A percentile compares a stretch with the other conserved stretches of the same genome.
These are phyloP conservation scores for Gymnorhina tibicen DNA, from an alignment of 2,113 vertebrate species.

Conservation along the genomic window DNA sequence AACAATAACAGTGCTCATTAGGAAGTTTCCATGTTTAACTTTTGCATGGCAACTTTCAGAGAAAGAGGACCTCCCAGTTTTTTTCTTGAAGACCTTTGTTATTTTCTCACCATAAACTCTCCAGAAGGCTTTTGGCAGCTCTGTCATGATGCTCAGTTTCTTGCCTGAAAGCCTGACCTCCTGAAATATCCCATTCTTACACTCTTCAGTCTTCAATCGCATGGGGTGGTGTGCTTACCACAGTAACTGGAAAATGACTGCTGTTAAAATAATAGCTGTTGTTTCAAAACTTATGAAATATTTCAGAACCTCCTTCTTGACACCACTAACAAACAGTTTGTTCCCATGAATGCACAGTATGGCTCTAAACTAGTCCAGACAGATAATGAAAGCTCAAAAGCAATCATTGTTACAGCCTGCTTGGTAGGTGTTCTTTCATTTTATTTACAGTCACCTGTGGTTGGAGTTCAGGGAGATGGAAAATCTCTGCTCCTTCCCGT, in stretches of 20 bases:
- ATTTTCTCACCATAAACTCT: slow-evolving; percentile 10
- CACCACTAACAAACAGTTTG: neutral
- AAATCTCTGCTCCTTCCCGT: neutral
- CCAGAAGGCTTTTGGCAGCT: neutral
- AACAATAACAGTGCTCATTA: slow-evolving; percentile 1
- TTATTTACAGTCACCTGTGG: neutral
- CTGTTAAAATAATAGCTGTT: neutral
- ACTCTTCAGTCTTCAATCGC: neutral
- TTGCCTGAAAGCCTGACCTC: neutral
- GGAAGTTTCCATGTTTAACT: slow-evolving; percentile 9
- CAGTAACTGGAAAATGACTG: neutral
- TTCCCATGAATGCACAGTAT: neutral
- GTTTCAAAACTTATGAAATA: neutral
- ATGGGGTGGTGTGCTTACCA: neutral
- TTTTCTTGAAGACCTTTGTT: neutral
- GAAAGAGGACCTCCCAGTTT: neutral
- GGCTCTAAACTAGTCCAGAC: neutral
- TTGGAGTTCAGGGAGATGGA: neutral
- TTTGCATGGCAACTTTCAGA: neutral
- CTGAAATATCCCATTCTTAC: neutral
- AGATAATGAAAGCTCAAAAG: neutral
- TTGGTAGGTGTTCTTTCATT: neutral
- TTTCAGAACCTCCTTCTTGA: neutral
- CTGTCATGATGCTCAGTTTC: neutral
- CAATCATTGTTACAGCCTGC: neutral